Evolutionary conservation across 2,888 invertebrate genomes (phyloP).

Genomic region (Notodonta ziczac): DNA sequence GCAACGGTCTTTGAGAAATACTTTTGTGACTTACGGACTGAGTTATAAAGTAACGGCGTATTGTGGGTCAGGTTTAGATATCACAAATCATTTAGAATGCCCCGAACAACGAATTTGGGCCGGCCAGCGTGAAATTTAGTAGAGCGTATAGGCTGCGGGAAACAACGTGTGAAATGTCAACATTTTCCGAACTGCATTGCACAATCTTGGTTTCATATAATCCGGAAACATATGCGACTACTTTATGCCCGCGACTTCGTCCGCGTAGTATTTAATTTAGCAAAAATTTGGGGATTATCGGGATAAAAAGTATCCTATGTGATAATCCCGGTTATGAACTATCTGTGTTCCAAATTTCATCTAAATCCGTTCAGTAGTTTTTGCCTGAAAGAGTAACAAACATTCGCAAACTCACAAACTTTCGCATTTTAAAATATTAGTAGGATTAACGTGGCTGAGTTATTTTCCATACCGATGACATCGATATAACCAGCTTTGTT

Average conservation of each 20-base stretch:
- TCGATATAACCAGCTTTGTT: neutral
- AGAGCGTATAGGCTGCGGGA: conserved; percentile 39
- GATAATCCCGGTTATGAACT: too few relatives aligned
- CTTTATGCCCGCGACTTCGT: too few relatives aligned
- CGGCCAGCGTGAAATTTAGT: conserved; percentile 47
- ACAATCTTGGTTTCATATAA: conserved; percentile 18
- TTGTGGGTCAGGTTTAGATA: conserved; percentile 53
- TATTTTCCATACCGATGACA: neutral
- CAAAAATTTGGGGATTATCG: too few relatives aligned
- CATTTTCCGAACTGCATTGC: conserved; percentile 33
- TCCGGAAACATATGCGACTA: neutral
- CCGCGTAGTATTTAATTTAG: too few relatives aligned
- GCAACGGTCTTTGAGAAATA: conserved; percentile 74
- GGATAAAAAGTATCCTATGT: too few relatives aligned
- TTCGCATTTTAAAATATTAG: too few relatives aligned
- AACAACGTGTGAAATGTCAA: conserved; percentile 33
- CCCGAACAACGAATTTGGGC: conserved; percentile 49
- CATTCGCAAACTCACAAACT: too few relatives aligned
- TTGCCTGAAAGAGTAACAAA: too few relatives aligned
- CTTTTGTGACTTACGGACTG: conserved; percentile 74
- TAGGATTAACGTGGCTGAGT: neutral
- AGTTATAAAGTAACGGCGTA: conserved; percentile 73
- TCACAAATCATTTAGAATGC: conserved; percentile 66
- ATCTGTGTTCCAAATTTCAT: too few relatives aligned
- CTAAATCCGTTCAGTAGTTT: too few relatives aligned